These are phyloP conservation scores for Todus mexicanus DNA, from an alignment of 2,797 vertebrate genomes.

Conservation along the genomic window DNA sequence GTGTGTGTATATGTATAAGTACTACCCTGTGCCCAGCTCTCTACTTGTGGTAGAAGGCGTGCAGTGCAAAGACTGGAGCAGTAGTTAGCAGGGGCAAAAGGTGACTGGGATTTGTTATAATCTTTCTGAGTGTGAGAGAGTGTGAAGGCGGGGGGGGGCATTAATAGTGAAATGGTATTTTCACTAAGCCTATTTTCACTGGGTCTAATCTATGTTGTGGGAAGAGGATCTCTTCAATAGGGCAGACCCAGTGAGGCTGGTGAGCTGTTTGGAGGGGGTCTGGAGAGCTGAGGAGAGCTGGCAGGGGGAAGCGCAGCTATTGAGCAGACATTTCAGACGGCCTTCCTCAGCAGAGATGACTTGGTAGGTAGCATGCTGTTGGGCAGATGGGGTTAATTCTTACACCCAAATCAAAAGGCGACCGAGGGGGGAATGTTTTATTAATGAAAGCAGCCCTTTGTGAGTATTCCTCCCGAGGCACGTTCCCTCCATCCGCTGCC, in stretches of 20 bases:
- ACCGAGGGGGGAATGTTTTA: constrained; percentile 68
- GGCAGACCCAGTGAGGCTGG: neutral
- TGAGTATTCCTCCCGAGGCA: constrained; percentile 63
- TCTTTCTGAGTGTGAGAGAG: constrained; percentile 48
- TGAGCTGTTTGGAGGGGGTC: constrained; percentile 23
- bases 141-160: neutral
- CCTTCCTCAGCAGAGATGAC: constrained; percentile 45
- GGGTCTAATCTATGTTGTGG: constrained; percentile 51
- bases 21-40: neutral
- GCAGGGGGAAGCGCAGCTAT: neutral
- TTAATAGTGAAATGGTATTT: constrained; percentile 56
- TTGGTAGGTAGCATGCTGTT: constrained; percentile 52
- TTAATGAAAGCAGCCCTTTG: constrained; percentile 70
- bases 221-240: constrained; percentile 43
- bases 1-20: neutral
- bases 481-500: constrained; percentile 53
- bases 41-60: neutral
- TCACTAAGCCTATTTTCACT: constrained; percentile 64
- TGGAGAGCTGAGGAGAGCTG: neutral
- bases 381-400: constrained; percentile 69
- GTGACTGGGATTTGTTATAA: constrained; percentile 55
- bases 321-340: neutral
- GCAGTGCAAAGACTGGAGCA: constrained; percentile 4
- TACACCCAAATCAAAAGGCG: constrained; percentile 69
- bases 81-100: constrained; percentile 50